A percentile compares a stretch with the other conserved stretches of the same genome.
Conservation (phyloP, 2,797 vertebrate genomes). For the Hypotaenidia okinawae region DNA sequence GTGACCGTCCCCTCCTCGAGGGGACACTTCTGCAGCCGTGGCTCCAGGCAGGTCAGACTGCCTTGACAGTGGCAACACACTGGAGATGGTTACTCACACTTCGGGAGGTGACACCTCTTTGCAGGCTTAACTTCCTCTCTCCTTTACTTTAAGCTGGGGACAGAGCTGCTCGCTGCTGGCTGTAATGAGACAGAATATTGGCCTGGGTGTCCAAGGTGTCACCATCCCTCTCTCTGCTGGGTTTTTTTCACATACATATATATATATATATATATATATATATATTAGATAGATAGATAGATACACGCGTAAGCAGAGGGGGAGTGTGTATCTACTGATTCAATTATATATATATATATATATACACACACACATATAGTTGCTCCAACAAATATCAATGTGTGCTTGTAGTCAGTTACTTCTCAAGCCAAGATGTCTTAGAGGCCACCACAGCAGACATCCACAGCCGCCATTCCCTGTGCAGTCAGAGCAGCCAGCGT, state of each 20-base stretch:
- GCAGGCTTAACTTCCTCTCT: neutral
- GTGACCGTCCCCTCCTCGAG: neutral
- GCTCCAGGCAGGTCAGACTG: neutral
- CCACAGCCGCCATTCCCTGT: accelerated
- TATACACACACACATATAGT: neutral
- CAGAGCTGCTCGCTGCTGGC: neutral
- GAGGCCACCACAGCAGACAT: neutral
- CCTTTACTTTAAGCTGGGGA: neutral
- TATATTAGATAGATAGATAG: accelerated
- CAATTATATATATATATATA: neutral
- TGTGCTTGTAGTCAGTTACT: neutral
- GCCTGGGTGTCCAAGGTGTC: neutral
- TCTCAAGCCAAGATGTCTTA: neutral
- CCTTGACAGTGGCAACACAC: neutral
- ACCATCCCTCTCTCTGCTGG: neutral
- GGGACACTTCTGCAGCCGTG: neutral
- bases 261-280: accelerated
- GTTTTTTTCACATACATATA: neutral
- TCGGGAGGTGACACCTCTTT: neutral
- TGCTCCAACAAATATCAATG: neutral
- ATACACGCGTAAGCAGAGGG: accelerated
- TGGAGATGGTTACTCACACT: neutral
- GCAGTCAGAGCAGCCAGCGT: accelerated
- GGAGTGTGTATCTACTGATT: neutral
- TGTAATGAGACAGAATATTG: neutral